Percentiles rank a stretch among this genome's conserved stretches.
These are phyloP conservation scores for Stylophora pistillata DNA, from an alignment of 64 coral and sea anemone species.

Conservation along the genomic window DNA sequence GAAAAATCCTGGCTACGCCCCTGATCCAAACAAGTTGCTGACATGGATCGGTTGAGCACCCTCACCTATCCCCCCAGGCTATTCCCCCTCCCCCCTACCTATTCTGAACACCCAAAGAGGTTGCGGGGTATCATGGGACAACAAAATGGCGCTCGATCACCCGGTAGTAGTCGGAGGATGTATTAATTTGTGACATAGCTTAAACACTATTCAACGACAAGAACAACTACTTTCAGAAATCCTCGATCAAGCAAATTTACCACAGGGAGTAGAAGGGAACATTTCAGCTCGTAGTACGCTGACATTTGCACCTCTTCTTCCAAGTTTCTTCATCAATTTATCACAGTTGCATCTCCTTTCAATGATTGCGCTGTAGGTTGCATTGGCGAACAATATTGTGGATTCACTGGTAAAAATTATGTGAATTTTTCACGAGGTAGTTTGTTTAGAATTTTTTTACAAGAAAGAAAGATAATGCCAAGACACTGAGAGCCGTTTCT, in stretches of 20 bases:
- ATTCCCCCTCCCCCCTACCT: not conserved
- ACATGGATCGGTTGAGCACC: not conserved
- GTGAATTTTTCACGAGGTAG: not conserved
- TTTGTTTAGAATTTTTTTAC: not conserved
- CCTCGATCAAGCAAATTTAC: not conserved
- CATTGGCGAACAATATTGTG: conserved; percentile 24
- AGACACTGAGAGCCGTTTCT: not conserved
- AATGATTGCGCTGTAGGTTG: not conserved
- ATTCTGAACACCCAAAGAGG: not conserved
- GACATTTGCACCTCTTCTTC: not conserved
- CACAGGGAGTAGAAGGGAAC: not conserved
- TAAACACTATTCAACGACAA: not conserved
- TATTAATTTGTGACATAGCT: not conserved
- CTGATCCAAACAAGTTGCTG: too few species aligned
- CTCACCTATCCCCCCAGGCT: not conserved
- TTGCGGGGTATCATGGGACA: not conserved
- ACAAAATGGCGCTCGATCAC: conserved; percentile 25
- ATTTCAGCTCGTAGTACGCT: not conserved
- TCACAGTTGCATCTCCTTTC: not conserved
- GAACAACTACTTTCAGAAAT: not conserved
- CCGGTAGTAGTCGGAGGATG: not conserved
- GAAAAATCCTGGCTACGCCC: too few species aligned
- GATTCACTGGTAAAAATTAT: not conserved
- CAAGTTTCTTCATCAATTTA: not conserved
- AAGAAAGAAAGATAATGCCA: not conserved